Percentiles rank a stretch among this genome's conserved stretches.
Conservation (phyloP, 2,113 vertebrate genomes). For the Chlorodrepanis virens region DNA sequence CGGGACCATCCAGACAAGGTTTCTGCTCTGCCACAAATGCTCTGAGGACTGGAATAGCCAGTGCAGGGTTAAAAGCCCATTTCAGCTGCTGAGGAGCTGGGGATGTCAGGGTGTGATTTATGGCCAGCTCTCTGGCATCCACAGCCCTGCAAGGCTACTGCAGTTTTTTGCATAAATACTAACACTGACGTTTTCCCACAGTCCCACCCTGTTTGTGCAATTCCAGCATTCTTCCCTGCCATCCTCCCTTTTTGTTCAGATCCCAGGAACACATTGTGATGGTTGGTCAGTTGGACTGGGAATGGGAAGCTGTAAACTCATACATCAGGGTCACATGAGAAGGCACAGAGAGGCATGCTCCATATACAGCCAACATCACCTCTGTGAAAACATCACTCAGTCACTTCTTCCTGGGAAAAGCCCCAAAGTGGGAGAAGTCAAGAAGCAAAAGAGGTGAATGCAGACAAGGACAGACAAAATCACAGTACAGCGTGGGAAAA, state of each 20-base stretch:
- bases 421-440: not conserved
- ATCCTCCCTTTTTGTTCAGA: not conserved
- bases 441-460: not conserved
- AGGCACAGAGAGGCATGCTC: not conserved
- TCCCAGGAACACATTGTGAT: rapidly evolving
- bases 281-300: not conserved
- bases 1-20: not conserved
- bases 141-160: slow-evolving; percentile 38
- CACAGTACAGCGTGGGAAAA: not conserved
- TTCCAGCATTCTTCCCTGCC: not conserved
- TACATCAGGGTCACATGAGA: not conserved
- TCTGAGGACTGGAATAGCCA: not conserved
- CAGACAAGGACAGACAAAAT: not conserved
- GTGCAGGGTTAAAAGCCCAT: slow-evolving; percentile 4
- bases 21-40: not conserved
- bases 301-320: not conserved
- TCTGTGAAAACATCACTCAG: not conserved
- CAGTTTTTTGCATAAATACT: slow-evolving; percentile 57
- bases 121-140: not conserved
- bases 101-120: slow-evolving; percentile 29
- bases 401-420: not conserved
- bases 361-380: not conserved
- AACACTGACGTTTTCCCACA: slow-evolving; percentile 18
- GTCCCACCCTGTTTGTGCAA: not conserved
- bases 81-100: not conserved